These are phyloP conservation scores for Brachyhypopomus occidentalis DNA, from an alignment of 2,113 vertebrate genomes.

Conservation along the genomic window DNA sequence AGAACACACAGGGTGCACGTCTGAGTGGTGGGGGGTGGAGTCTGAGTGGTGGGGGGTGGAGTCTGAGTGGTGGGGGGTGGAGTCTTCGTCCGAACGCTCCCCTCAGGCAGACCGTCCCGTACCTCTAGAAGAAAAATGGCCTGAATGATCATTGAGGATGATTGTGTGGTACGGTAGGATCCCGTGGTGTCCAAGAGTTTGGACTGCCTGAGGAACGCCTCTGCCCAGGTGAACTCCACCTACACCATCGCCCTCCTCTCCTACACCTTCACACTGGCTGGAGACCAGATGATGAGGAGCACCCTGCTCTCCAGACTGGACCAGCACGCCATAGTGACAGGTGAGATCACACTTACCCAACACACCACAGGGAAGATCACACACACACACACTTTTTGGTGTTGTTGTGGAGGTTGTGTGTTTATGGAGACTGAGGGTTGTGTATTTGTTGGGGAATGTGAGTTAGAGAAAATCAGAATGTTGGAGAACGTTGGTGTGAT, in stretches of 20 bases:
- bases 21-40: too few species aligned
- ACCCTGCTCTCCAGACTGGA: slow-evolving; percentile 65
- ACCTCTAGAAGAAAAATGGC: too few species aligned
- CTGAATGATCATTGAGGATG: neutral
- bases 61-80: too few species aligned
- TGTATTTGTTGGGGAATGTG: too few species aligned
- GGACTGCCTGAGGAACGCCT: slow-evolving; percentile 66
- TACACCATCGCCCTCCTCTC: slow-evolving; percentile 81
- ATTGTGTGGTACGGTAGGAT: slow-evolving; percentile 62
- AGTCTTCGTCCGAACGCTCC: too few species aligned
- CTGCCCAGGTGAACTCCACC: slow-evolving; percentile 60
- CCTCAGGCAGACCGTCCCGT: too few species aligned
- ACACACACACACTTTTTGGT: too few species aligned
- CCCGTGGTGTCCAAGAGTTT: slow-evolving; percentile 70
- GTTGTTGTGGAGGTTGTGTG: too few species aligned
- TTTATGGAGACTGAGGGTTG: too few species aligned
- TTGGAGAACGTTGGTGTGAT: neutral
- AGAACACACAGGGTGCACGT: too few species aligned
- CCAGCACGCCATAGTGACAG: slow-evolving; percentile 43
- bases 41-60: too few species aligned
- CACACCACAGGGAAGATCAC: too few species aligned
- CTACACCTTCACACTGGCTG: slow-evolving; percentile 85
- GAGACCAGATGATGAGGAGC: slow-evolving; percentile 68
- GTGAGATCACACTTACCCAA: neutral
- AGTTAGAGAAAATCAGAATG: neutral